phyloP scores from a whole-genome alignment of 2,797 vertebrate genomes.

The Merluccius polli region DNA sequence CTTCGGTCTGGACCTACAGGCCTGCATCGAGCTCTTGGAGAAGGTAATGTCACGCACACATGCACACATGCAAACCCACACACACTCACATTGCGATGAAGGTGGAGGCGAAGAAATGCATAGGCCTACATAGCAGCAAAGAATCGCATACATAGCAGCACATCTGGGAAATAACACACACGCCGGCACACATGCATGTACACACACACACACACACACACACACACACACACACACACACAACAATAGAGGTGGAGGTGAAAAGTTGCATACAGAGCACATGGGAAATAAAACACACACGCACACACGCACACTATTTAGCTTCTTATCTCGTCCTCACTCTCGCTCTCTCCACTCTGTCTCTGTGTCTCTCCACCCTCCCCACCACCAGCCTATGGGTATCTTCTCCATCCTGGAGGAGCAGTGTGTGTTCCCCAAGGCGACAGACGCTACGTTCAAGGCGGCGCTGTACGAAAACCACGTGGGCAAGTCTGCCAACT shows the following conservation, averaged over 20 bases:
- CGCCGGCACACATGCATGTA: too few relatives aligned
- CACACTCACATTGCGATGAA: not conserved
- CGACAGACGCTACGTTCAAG: constrained; percentile 63
- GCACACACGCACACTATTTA: not conserved
- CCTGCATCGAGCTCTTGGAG: constrained; percentile 74
- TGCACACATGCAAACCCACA: not conserved
- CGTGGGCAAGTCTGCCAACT: constrained; percentile 64
- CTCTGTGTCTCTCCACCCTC: not conserved
- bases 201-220: too few relatives aligned
- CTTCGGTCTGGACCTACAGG: constrained; percentile 75
- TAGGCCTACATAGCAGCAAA: too few relatives aligned
- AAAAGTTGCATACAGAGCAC: too few relatives aligned
- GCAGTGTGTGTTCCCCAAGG: constrained; percentile 69
- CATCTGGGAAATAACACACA: too few relatives aligned
- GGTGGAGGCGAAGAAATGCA: too few relatives aligned
- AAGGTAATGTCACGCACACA: constrained; percentile 49
- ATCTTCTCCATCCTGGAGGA: constrained; percentile 77
- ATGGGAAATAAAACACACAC: not conserved
- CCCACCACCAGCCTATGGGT: constrained; percentile 62
- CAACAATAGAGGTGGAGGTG: too few relatives aligned
- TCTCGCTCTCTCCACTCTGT: constrained; percentile 2
- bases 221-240: too few relatives aligned
- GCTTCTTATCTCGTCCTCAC: not conserved
- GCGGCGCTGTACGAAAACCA: constrained; percentile 64
- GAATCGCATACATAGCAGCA: too few relatives aligned